Evolutionary conservation across 2,888 invertebrate genomes (phyloP).

Genomic region (Latrodectus hesperus): DNA sequence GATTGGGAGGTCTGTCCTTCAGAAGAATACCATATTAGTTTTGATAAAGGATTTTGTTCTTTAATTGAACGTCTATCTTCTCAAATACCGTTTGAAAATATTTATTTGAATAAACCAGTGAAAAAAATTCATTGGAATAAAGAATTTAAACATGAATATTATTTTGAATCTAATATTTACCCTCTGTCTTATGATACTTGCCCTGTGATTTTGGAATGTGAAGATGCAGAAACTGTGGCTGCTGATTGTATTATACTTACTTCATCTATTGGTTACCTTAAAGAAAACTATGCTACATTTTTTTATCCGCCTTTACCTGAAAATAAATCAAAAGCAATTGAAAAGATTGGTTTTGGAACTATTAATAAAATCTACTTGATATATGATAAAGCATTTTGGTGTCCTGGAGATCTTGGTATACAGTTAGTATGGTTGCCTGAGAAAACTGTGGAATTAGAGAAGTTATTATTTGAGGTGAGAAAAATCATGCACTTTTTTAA

Average conservation of each 20-base stretch:
- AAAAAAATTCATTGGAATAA: constrained; percentile 72
- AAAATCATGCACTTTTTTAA: too few relatives aligned
- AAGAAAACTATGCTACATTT: constrained; percentile 72
- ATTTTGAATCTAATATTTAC: constrained; percentile 4
- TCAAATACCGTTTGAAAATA: constrained; percentile 75
- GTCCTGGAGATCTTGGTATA: constrained; percentile 76
- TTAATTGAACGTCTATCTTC: constrained; percentile 77
- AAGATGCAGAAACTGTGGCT: constrained; percentile 69
- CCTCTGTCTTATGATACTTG: constrained; percentile 14
- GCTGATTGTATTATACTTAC: constrained; percentile 75
- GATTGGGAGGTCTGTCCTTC: constrained; percentile 78
- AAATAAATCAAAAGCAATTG: constrained; percentile 77
- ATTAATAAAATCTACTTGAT: constrained; percentile 82
- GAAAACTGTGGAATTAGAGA: constrained; percentile 41
- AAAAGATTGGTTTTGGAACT: constrained; percentile 80
- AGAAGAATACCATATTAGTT: constrained; percentile 78
- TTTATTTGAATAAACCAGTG: constrained; percentile 77
- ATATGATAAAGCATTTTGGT: constrained; percentile 81
- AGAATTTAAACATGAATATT: constrained; percentile 10
- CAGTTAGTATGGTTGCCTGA: constrained; percentile 78
- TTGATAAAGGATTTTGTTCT: constrained; percentile 79
- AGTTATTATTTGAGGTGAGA: constrained; percentile 29
- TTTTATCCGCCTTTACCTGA: constrained; percentile 74
- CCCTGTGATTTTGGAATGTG: constrained; percentile 68
- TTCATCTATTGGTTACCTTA: constrained; percentile 75